A percentile compares a stretch with the other conserved stretches of the same genome.
phyloP scores from a whole-genome alignment of 2,113 vertebrate species.

The Apodemus sylvaticus region DNA sequence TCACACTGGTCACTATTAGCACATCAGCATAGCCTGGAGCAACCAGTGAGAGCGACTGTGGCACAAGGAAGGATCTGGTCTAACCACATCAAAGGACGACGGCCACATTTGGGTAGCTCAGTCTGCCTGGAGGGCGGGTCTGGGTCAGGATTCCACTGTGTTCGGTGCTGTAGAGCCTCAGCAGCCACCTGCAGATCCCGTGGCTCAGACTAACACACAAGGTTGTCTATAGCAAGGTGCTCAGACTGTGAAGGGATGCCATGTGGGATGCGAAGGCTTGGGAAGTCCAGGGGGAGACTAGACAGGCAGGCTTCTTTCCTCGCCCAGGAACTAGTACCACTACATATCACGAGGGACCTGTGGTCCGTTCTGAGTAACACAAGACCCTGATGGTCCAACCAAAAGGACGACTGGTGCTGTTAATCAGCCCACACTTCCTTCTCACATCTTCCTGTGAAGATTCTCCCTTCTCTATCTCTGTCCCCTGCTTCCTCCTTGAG shows the following conservation, averaged over 20 bases:
- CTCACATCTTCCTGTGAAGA: background rate
- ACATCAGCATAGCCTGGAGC: background rate
- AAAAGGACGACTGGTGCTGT: background rate
- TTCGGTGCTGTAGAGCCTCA: background rate
- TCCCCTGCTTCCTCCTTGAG: background rate
- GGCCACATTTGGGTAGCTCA: background rate
- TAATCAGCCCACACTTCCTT: background rate
- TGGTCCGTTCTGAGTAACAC: background rate
- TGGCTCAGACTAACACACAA: background rate
- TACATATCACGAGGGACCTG: no score
- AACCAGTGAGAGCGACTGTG: background rate
- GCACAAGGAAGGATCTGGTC: background rate
- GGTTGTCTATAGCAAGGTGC: background rate
- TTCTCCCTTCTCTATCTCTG: background rate
- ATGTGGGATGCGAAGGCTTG: background rate
- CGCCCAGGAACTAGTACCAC: background rate
- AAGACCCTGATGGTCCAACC: background rate
- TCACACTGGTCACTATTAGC: background rate
- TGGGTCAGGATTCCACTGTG: background rate
- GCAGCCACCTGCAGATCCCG: background rate
- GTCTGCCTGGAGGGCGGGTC: background rate
- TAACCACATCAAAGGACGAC: background rate
- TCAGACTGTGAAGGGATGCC: background rate
- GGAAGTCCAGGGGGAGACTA: background rate
- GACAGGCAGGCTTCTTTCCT: background rate